Evolutionary conservation across 2,113 vertebrate species (phyloP).

Genomic region (Pleuronectes platessa): DNA sequence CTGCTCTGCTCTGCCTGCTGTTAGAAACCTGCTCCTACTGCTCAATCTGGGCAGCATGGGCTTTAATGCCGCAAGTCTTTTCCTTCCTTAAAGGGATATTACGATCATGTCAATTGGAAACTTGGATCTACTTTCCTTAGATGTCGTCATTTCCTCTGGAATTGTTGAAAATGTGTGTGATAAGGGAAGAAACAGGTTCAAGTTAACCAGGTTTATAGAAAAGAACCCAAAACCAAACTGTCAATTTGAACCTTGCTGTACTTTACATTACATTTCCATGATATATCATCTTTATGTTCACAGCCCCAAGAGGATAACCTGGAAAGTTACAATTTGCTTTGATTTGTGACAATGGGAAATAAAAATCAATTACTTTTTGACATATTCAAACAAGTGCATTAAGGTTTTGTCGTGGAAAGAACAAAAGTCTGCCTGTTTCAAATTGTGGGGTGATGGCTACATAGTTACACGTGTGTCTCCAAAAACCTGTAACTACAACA

Average conservation of each 20-base stretch:
- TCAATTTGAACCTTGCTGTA: no score
- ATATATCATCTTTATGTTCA: no score
- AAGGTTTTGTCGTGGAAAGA: background rate
- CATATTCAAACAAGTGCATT: background rate
- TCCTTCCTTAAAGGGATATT: constrained; percentile 23
- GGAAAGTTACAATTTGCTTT: background rate
- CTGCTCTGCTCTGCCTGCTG: constrained; percentile 54
- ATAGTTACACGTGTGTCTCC: background rate
- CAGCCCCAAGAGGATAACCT: background rate
- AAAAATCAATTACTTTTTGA: background rate
- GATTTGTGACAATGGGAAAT: background rate
- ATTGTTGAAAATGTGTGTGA: background rate
- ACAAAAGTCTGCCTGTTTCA: background rate
- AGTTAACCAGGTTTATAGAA: no score
- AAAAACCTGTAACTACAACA: background rate
- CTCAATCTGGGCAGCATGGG: constrained; percentile 33
- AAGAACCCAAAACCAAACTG: no score
- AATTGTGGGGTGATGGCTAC: background rate
- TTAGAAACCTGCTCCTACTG: constrained; percentile 53
- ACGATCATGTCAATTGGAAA: background rate
- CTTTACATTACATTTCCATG: no score
- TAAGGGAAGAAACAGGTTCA: background rate
- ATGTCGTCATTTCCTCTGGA: background rate
- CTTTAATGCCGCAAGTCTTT: constrained; percentile 4
- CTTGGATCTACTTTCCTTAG: background rate